These are phyloP conservation scores for Natrix natrix DNA, from an alignment of 2,797 vertebrate genomes.

Conservation along the genomic window DNA sequence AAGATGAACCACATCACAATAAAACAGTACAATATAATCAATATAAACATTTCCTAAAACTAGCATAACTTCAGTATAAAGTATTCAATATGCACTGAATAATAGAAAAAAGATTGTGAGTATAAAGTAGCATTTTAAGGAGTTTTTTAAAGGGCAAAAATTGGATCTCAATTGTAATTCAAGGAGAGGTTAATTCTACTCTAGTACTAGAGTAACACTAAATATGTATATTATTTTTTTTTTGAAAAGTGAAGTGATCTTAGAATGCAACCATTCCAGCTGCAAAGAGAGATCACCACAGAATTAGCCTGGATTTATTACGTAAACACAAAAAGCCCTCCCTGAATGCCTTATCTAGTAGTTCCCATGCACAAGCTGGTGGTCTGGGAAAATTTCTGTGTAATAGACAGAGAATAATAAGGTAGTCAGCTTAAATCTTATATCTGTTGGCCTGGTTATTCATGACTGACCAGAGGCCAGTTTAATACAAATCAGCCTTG, in stretches of 20 bases:
- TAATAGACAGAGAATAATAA: neutral
- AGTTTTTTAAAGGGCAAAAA: neutral
- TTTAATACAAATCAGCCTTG: neutral
- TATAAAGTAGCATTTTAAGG: neutral
- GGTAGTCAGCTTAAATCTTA: neutral
- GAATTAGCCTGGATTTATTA: neutral
- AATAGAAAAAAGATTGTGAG: neutral
- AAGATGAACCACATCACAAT: neutral
- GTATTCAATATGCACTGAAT: neutral
- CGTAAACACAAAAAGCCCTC: neutral
- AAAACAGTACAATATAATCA: neutral
- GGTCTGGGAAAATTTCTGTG: neutral
- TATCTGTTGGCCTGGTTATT: neutral
- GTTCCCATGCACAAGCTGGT: neutral
- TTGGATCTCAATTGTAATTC: neutral
- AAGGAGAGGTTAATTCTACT: neutral
- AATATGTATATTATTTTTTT: neutral
- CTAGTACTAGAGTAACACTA: neutral
- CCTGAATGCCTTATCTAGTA: neutral
- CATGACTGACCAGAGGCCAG: neutral
- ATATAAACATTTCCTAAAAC: neutral
- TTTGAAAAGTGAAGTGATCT: neutral
- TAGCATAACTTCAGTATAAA: neutral
- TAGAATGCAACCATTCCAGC: neutral
- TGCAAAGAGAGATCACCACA: neutral